Percentiles rank a stretch among this genome's conserved stretches.
These are phyloP conservation scores for Emydocephalus ijimae DNA, from an alignment of 2,113 vertebrate species.

Conservation along the genomic window DNA sequence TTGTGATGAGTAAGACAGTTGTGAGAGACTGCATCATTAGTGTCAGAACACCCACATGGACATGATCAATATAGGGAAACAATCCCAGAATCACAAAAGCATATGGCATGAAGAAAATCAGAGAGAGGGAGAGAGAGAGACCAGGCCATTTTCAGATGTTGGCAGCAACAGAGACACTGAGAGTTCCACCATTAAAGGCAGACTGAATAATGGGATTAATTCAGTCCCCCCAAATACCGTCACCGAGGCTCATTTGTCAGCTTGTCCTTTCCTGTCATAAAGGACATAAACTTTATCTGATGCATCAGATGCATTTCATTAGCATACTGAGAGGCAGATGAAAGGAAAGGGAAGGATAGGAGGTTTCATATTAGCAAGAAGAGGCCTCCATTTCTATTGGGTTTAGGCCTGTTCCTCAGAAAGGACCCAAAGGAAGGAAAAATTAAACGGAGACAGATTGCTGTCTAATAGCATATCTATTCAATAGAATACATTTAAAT, in stretches of 20 bases:
- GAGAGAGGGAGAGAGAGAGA: neutral
- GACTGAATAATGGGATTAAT: slow-evolving; percentile 8
- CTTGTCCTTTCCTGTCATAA: slow-evolving; percentile 44
- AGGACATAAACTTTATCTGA: slow-evolving; percentile 49
- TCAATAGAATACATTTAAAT: neutral
- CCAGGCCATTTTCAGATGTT: neutral
- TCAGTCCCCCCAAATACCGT: neutral
- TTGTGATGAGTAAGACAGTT: neutral
- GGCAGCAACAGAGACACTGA: neutral
- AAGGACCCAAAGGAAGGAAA: neutral
- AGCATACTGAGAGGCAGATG: neutral
- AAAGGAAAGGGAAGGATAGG: neutral
- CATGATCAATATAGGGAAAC: neutral
- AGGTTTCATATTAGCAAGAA: neutral
- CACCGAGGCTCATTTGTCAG: slow-evolving; percentile 43
- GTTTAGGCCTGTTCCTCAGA: neutral
- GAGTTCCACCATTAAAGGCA: neutral
- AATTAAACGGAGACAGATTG: neutral
- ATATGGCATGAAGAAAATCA: neutral
- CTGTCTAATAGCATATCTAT: neutral
- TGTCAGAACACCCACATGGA: neutral
- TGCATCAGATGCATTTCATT: slow-evolving; percentile 40
- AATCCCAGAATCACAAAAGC: neutral
- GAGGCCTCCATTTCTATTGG: neutral
- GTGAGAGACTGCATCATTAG: neutral